These are phyloP conservation scores for Camptogramma bilineatum DNA, from an alignment of 2,888 invertebrate species.

Conservation along the genomic window DNA sequence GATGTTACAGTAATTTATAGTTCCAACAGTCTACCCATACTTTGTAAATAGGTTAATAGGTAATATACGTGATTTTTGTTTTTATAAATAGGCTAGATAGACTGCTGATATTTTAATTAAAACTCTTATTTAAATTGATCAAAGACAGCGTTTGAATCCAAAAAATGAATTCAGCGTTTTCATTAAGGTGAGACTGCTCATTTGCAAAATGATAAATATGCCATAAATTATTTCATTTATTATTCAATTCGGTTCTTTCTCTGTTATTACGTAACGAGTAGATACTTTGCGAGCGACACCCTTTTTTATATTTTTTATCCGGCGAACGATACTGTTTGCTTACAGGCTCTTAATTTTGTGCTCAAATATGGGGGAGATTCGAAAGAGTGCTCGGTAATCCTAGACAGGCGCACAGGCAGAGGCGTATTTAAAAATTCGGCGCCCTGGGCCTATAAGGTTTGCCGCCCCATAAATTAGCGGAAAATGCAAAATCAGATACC, in stretches of 20 bases:
- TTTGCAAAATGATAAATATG: slow-evolving; percentile 86
- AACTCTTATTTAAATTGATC: slow-evolving; percentile 27
- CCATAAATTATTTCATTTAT: slow-evolving; percentile 87
- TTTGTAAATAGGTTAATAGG: too few species aligned
- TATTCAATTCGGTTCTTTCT: slow-evolving; percentile 85
- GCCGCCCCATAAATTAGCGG: too few species aligned
- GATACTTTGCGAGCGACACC: slow-evolving; percentile 77
- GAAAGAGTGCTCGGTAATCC: slow-evolving; percentile 75
- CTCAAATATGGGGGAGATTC: slow-evolving; percentile 80
- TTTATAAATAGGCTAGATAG: too few species aligned
- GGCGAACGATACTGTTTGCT: slow-evolving; percentile 79
- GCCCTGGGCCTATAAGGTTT: too few species aligned
- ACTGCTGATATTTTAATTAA: slow-evolving; percentile 25
- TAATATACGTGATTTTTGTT: too few species aligned
- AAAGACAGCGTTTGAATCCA: slow-evolving; percentile 44
- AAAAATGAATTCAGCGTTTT: slow-evolving; percentile 74
- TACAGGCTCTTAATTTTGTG: slow-evolving; percentile 79
- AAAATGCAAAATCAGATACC: too few species aligned
- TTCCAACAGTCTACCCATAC: too few species aligned
- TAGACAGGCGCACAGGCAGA: too few species aligned
- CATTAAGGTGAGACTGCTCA: slow-evolving; percentile 84
- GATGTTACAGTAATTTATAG: too few species aligned
- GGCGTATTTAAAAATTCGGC: too few species aligned
- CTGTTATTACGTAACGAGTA: slow-evolving; percentile 73
- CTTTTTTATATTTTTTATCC: slow-evolving; percentile 69